These are phyloP conservation scores for Meiosimyza platycephala DNA, from an alignment of 2,888 invertebrate genomes.

Conservation along the genomic window DNA sequence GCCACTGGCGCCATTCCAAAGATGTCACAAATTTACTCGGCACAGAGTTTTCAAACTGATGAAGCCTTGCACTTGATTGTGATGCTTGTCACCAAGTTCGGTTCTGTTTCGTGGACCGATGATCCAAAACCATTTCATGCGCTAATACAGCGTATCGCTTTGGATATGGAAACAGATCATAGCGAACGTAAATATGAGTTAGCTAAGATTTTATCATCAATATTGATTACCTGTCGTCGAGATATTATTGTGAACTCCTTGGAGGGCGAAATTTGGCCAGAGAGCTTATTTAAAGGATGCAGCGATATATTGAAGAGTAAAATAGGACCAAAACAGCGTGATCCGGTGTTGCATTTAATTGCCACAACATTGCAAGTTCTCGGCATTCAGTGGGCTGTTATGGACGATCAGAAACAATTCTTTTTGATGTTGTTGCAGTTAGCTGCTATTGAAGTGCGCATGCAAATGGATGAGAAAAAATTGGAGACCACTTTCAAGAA, in stretches of 20 bases:
- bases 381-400: conserved; percentile 87
- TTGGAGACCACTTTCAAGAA: conserved; percentile 82
- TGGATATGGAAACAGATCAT: conserved; percentile 90
- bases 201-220: conserved; percentile 80
- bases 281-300: conserved; percentile 83
- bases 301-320: conserved; percentile 87
- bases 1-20: conserved; percentile 82
- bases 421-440: conserved; percentile 87
- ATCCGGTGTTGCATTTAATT: conserved; percentile 87
- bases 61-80: conserved; percentile 86
- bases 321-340: conserved; percentile 87
- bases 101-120: conserved; percentile 80
- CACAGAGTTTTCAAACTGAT: conserved; percentile 90
- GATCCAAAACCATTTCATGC: conserved; percentile 85
- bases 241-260: conserved; percentile 74
- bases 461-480: conserved; percentile 90
- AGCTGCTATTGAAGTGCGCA: conserved; percentile 91
- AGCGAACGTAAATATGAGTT: conserved; percentile 91
- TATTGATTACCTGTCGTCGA: conserved; percentile 79
- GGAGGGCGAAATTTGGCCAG: conserved; percentile 83
- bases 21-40: conserved; percentile 87
- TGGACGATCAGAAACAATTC: conserved; percentile 83
- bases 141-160: conserved; percentile 82
- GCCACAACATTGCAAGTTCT: conserved; percentile 83
- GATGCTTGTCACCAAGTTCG: conserved; percentile 78